Evolutionary conservation across 92 coral and sea anemone genomes (phyloP).

Genomic region (Epizoanthus illoricatus): DNA sequence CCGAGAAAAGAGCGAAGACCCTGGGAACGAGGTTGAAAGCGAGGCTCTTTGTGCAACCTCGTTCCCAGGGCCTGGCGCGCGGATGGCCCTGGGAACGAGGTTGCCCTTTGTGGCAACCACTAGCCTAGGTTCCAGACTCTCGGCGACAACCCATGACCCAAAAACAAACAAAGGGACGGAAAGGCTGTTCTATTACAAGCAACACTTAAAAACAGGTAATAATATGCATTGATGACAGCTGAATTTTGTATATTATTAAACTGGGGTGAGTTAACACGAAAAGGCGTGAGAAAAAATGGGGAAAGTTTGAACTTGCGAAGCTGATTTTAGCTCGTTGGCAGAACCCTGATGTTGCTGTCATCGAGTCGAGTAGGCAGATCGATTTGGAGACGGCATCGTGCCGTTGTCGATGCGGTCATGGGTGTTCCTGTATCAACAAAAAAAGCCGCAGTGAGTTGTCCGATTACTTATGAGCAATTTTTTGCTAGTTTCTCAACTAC

Average conservation of each 20-base stretch:
- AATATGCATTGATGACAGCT: background rate
- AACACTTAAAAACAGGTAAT: conserved; percentile 3
- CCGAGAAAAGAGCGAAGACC: too few relatives aligned
- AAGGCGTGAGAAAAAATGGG: background rate
- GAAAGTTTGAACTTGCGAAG: background rate
- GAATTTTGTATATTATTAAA: background rate
- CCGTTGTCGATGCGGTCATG: conserved; percentile 44
- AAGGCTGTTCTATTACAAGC: too few relatives aligned
- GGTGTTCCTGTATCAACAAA: conserved; percentile 76
- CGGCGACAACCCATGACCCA: too few relatives aligned
- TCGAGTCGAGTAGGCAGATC: background rate
- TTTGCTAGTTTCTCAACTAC: conserved; percentile 84
- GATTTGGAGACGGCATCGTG: conserved; percentile 6
- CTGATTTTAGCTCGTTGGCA: background rate
- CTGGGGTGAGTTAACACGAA: background rate
- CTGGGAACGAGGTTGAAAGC: too few relatives aligned
- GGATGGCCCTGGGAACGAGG: too few relatives aligned
- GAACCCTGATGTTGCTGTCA: background rate
- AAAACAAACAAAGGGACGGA: too few relatives aligned
- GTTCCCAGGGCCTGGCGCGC: too few relatives aligned
- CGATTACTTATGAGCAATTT: conserved; percentile 43
- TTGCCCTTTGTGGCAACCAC: too few relatives aligned
- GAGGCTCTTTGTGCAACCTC: too few relatives aligned
- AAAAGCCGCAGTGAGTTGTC: conserved; percentile 7
- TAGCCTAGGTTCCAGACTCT: too few relatives aligned